A percentile compares a stretch with the other conserved stretches of the same genome.
phyloP scores from a whole-genome alignment of 2,113 vertebrate genomes.

The Daphoenositta chrysoptera region DNA sequence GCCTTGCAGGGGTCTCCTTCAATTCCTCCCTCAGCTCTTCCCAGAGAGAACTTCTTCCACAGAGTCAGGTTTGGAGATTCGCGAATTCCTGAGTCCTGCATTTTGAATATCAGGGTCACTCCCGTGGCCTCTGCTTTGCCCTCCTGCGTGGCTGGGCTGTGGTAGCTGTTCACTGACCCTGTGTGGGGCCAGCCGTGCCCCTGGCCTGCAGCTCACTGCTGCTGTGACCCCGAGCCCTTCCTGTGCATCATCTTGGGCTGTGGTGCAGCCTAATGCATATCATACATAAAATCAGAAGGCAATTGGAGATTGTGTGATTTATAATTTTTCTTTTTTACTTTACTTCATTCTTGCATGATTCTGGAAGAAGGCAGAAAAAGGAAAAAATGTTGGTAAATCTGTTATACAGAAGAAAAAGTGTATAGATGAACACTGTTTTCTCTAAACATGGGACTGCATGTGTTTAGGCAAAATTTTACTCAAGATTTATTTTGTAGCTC shows the following conservation, averaged over 20 bases:
- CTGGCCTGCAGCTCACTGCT: rapidly evolving
- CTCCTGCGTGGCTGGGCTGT: background rate
- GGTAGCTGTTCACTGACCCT: background rate
- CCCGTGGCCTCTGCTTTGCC: background rate
- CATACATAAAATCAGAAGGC: background rate
- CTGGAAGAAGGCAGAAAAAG: background rate
- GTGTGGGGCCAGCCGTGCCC: rapidly evolving
- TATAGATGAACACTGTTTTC: background rate
- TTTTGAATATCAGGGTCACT: background rate
- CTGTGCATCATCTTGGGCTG: rapidly evolving
- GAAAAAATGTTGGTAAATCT: background rate
- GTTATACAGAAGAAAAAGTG: background rate
- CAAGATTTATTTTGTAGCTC: background rate
- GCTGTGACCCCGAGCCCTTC: no score
- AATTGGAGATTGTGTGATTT: background rate
- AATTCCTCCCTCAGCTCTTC: background rate
- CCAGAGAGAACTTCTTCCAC: background rate
- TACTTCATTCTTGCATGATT: background rate
- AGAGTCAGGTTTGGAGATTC: background rate
- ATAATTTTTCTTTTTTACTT: background rate
- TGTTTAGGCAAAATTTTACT: background rate
- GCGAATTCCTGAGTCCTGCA: rapidly evolving
- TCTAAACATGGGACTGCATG: background rate
- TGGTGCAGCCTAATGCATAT: rapidly evolving
- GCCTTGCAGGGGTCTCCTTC: background rate